These are phyloP conservation scores for Carterocephalus palaemon DNA, from an alignment of 2,888 invertebrate genomes.

Conservation along the genomic window DNA sequence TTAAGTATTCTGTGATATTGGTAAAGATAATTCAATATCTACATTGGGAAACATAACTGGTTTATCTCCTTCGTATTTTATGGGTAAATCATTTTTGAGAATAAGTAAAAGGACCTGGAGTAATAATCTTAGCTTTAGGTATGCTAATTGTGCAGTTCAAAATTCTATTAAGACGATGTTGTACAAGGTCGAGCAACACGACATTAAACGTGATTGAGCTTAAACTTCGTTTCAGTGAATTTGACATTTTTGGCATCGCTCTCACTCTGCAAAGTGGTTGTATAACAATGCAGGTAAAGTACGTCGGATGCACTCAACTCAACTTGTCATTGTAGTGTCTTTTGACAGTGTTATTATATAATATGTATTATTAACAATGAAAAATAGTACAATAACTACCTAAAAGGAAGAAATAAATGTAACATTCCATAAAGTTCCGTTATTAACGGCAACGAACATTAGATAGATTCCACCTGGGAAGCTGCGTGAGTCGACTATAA, in stretches of 20 bases:
- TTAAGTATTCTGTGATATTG: too few relatives aligned
- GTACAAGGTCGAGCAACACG: constrained; percentile 15
- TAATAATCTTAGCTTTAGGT: too few relatives aligned
- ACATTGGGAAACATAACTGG: too few relatives aligned
- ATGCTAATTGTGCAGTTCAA: too few relatives aligned
- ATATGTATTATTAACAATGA: not conserved
- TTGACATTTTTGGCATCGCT: constrained; percentile 55
- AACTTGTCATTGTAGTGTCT: constrained; percentile 8
- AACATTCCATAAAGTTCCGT: constrained; percentile 26
- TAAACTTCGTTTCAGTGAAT: constrained; percentile 21
- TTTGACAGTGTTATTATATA: not conserved
- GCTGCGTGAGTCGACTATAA: constrained; percentile 26
- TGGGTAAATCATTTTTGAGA: too few relatives aligned
- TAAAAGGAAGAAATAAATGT: too few relatives aligned
- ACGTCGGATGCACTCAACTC: constrained; percentile 38
- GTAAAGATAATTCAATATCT: too few relatives aligned
- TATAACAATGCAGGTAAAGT: constrained; percentile 72
- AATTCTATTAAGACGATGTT: constrained; percentile 6
- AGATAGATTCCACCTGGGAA: constrained; percentile 29
- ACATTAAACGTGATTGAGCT: constrained; percentile 17
- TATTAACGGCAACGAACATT: constrained; percentile 21
- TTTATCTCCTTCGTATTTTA: too few relatives aligned
- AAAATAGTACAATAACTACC: too few relatives aligned
- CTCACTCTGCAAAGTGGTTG: constrained; percentile 65
- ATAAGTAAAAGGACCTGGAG: too few relatives aligned